Evolutionary conservation across 2,797 vertebrate species (phyloP).

Genomic region (Sebastes trivittatus): DNA sequence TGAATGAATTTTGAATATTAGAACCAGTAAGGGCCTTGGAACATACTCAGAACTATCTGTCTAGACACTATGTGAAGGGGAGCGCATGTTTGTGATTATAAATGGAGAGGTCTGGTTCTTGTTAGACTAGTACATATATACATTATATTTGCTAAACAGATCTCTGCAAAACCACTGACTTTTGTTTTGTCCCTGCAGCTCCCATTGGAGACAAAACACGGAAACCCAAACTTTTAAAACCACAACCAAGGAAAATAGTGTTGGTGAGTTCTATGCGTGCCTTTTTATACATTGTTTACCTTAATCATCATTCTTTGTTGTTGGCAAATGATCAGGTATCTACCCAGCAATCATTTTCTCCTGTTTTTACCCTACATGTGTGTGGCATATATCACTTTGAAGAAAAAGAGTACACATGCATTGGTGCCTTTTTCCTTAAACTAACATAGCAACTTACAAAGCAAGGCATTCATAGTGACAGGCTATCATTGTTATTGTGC

Average conservation of each 20-base stretch:
- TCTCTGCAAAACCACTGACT: background rate
- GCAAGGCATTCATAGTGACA: background rate
- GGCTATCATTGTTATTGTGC: background rate
- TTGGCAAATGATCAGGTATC: background rate
- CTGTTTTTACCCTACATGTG: background rate
- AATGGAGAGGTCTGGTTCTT: background rate
- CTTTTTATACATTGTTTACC: background rate
- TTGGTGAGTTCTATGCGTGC: conserved; percentile 85
- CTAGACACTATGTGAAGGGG: background rate
- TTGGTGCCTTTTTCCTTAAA: background rate
- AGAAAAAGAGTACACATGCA: background rate
- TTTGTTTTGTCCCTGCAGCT: conserved; percentile 73
- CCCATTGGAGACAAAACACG: conserved; percentile 86
- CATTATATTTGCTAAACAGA: background rate
- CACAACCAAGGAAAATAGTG: conserved; percentile 87
- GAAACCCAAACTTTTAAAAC: conserved; percentile 93
- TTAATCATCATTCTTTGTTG: background rate
- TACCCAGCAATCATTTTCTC: background rate
- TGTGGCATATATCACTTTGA: background rate
- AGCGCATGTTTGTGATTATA: background rate
- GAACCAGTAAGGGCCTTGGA: background rate
- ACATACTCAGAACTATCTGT: background rate
- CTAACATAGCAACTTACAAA: background rate
- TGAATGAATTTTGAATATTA: background rate
- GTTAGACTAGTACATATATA: background rate